Percentiles rank a stretch among this genome's conserved stretches.
These are phyloP conservation scores for Cacatua alba DNA, from an alignment of 2,113 vertebrate species.

Conservation along the genomic window DNA sequence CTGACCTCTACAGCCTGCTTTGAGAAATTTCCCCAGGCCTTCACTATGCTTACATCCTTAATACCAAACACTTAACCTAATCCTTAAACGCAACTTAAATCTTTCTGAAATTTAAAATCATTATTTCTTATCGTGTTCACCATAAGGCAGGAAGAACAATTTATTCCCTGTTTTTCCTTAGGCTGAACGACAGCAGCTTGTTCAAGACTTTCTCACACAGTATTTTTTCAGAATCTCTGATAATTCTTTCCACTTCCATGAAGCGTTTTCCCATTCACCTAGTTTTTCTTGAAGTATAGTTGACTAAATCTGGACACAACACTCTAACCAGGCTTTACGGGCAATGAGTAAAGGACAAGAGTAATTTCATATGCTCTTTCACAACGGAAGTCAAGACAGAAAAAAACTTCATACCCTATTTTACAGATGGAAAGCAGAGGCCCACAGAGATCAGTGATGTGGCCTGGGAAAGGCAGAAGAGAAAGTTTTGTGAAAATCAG, in stretches of 20 bases:
- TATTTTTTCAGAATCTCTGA: neutral
- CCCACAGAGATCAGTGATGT: accelerated
- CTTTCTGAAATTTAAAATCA: neutral
- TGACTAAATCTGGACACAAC: neutral
- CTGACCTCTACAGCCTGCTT: neutral
- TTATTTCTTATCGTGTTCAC: neutral
- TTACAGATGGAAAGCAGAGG: neutral
- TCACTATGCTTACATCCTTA: neutral
- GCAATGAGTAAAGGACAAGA: neutral
- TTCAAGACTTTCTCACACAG: neutral
- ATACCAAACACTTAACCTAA: accelerated
- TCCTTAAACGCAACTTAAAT: neutral
- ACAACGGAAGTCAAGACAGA: neutral
- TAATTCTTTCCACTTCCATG: neutral
- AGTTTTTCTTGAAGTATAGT: neutral
- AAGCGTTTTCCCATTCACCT: neutral
- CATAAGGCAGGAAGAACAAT: neutral
- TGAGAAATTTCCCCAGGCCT: neutral
- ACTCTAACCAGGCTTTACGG: neutral
- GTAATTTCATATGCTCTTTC: neutral
- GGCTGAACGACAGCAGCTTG: neutral
- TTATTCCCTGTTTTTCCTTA: neutral
- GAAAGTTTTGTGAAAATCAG: neutral
- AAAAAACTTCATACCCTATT: neutral
- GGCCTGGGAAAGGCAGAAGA: neutral